A percentile compares a stretch with the other conserved stretches of the same genome.
Conservation (phyloP, 2,797 vertebrate species). For the Sebastolobus alascanus region DNA sequence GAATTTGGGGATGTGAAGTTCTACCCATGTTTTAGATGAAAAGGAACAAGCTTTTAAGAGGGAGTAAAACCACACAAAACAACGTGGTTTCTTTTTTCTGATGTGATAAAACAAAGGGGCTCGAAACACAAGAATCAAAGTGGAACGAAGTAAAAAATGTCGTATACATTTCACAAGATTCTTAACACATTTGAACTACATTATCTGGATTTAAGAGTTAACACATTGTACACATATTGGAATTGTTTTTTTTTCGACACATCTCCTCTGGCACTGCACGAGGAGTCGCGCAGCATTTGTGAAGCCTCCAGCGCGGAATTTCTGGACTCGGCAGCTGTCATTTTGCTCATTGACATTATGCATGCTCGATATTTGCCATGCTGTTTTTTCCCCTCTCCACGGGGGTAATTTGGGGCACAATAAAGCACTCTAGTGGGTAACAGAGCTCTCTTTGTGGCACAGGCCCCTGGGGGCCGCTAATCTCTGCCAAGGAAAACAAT, state of each 20-base stretch:
- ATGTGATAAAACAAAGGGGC: conserved; percentile 22
- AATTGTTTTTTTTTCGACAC: conserved; percentile 12
- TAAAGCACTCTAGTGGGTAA: conserved; percentile 93
- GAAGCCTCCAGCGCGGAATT: conserved; percentile 71
- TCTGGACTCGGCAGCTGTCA: conserved; percentile 92
- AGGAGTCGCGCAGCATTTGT: conserved; percentile 16
- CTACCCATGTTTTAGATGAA: conserved; percentile 56
- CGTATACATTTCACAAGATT: conserved; percentile 10
- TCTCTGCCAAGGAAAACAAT: conserved; percentile 97
- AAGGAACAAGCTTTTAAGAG: conserved; percentile 50
- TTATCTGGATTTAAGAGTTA: conserved; percentile 8
- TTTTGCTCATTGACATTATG: conserved; percentile 89
- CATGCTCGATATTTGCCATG: conserved; percentile 93
- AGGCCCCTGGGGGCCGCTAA: conserved; percentile 91
- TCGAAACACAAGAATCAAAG: conserved; percentile 23
- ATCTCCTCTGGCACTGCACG: conserved; percentile 17
- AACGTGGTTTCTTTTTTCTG: conserved; percentile 34
- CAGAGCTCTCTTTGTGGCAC: conserved; percentile 96
- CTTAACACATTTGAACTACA: conserved; percentile 5
- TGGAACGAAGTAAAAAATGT: conserved; percentile 24
- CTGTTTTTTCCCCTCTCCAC: conserved; percentile 85
- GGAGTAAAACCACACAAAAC: conserved; percentile 44
- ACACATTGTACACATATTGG: background rate
- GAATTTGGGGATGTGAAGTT: conserved; percentile 66
- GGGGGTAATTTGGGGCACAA: conserved; percentile 95